A percentile compares a stretch with the other conserved stretches of the same genome.
These are phyloP conservation scores for Eudasyphora cyanicolor DNA, from an alignment of 2,888 invertebrate genomes.

Conservation along the genomic window DNA sequence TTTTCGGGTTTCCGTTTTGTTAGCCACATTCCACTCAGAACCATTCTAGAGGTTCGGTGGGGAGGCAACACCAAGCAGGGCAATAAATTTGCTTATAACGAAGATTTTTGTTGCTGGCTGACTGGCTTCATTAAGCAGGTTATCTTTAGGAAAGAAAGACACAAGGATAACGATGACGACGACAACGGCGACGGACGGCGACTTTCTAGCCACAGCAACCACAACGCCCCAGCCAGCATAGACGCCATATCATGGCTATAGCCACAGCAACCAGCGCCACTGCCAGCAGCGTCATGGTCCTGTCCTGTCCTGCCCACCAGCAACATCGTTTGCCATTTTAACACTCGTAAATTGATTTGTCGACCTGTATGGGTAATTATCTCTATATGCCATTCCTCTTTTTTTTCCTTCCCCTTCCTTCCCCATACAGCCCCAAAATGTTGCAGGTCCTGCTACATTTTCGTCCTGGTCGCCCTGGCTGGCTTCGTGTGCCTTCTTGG, in stretches of 20 bases:
- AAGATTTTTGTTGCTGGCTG: slow-evolving; percentile 37
- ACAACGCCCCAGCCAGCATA: background rate
- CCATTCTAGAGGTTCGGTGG: background rate
- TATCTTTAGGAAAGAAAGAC: no score
- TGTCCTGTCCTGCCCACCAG: background rate
- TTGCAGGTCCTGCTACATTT: background rate
- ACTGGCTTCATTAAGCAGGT: slow-evolving; percentile 46
- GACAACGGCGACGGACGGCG: background rate
- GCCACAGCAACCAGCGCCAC: no score
- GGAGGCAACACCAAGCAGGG: background rate
- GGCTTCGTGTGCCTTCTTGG: background rate
- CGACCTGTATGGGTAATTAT: slow-evolving; percentile 59
- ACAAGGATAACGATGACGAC: background rate
- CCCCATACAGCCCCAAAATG: background rate
- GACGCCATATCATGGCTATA: background rate
- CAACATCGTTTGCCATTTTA: slow-evolving; percentile 50
- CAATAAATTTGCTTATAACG: slow-evolving; percentile 40
- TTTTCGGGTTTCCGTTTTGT: slow-evolving; percentile 4
- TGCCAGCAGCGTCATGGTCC: background rate
- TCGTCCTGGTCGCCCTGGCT: background rate
- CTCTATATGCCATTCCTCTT: slow-evolving; percentile 23
- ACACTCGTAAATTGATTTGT: slow-evolving; percentile 60
- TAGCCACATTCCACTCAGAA: background rate
- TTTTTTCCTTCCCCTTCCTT: no score
- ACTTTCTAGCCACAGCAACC: background rate